Percentiles rank a stretch among this genome's conserved stretches.
Conservation (phyloP, 2,113 vertebrate genomes). For the Burhinus bistriatus region DNA sequence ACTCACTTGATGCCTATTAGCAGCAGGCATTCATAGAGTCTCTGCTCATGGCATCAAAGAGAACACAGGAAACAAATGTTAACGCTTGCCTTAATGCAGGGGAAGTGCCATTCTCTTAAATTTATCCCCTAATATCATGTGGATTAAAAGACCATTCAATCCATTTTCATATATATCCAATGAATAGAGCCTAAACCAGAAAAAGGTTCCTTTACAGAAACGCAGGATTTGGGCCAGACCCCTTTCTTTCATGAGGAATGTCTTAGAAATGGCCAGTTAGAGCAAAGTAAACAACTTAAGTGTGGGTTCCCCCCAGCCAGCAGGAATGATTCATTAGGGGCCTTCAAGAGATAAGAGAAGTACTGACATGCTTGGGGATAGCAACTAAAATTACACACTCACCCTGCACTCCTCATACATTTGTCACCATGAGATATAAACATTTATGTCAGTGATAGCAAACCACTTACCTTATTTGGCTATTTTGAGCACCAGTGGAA, state of each 20-base stretch:
- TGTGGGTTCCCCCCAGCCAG: background rate
- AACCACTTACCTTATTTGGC: slow-evolving; percentile 53
- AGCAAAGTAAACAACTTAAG: slow-evolving; percentile 5
- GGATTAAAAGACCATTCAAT: background rate
- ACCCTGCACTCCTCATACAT: slow-evolving; percentile 26
- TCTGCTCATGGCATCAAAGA: background rate
- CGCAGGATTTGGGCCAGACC: background rate
- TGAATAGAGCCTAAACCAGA: background rate
- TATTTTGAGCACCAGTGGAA: slow-evolving; percentile 16
- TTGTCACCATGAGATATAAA: slow-evolving; percentile 63
- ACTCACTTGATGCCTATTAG: background rate
- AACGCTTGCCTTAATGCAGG: background rate
- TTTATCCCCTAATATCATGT: background rate
- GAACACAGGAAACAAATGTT: background rate
- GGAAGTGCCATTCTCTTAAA: background rate
- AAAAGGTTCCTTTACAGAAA: background rate
- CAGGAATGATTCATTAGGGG: background rate
- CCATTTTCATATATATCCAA: background rate
- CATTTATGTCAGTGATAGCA: slow-evolving; percentile 64
- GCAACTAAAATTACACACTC: slow-evolving; percentile 56
- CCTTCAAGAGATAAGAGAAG: slow-evolving; percentile 52
- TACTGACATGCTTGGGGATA: background rate
- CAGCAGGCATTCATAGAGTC: background rate
- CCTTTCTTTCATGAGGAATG: background rate
- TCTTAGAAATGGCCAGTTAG: background rate